Conservation (phyloP, 2,113 vertebrate genomes). For the Gila orcuttii region DNA sequence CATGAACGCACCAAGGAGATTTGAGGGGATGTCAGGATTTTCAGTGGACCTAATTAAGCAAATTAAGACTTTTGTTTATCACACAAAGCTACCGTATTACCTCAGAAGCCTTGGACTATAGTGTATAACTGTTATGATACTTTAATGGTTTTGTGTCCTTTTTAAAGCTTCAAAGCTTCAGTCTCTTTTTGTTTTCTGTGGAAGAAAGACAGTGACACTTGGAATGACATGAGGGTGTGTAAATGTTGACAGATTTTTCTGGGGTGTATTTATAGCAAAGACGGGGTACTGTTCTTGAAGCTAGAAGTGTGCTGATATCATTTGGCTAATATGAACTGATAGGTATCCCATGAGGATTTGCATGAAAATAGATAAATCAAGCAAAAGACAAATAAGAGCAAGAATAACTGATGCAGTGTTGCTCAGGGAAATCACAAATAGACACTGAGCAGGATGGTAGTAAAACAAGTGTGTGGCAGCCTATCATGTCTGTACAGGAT, state of each 20-base stretch:
- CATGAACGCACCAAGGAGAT: too few relatives aligned
- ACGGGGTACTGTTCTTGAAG: conserved; percentile 9
- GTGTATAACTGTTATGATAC: background rate
- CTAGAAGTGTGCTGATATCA: background rate
- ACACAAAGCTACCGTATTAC: background rate
- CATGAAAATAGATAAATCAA: conserved; percentile 47
- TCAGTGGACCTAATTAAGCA: too few relatives aligned
- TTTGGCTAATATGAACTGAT: conserved; percentile 59
- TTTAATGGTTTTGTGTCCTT: background rate
- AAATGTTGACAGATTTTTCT: background rate
- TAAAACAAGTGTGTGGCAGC: background rate
- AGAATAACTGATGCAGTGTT: conserved; percentile 17
- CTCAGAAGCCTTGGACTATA: background rate
- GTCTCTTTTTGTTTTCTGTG: background rate
- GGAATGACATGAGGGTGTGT: background rate
- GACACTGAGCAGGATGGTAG: background rate
- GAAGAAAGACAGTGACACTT: background rate
- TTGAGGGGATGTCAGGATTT: too few relatives aligned
- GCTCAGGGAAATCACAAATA: background rate
- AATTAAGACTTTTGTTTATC: background rate
- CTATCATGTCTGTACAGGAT: conserved; percentile 13
- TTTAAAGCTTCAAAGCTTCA: background rate
- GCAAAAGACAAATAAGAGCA: conserved; percentile 51
- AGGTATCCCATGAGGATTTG: conserved; percentile 55
- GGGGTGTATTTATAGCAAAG: conserved; percentile 26